phyloP scores from a whole-genome alignment of 1,140 invertebrate genomes.

The Melipona quadrifasciata region DNA sequence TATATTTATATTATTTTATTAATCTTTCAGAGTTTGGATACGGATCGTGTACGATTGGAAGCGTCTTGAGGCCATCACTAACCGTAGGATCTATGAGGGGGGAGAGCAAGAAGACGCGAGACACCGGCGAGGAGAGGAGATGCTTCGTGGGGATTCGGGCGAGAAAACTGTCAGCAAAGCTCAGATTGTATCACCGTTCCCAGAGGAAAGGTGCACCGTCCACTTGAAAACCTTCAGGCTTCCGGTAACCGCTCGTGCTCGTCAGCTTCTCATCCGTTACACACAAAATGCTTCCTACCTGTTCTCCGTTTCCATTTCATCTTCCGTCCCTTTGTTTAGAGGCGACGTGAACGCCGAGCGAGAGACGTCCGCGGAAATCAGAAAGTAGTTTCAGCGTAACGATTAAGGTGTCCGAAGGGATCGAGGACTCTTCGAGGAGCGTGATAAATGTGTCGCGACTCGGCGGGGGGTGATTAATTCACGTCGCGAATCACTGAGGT shows the following conservation, averaged over 20 bases:
- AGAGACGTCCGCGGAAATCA: constrained; percentile 40
- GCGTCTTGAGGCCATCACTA: not conserved
- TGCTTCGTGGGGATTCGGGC: constrained; percentile 36
- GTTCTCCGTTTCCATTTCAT: constrained; percentile 22
- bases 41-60: not conserved
- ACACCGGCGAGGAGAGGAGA: constrained; percentile 17
- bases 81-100: not conserved
- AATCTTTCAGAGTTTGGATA: not conserved
- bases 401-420: constrained; percentile 26
- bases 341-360: not conserved
- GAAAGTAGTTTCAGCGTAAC: constrained; percentile 27
- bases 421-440: constrained; percentile 7
- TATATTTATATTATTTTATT: not conserved
- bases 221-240: constrained; percentile 63
- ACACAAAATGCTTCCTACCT: constrained; percentile 37
- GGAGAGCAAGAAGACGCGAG: constrained; percentile 4
- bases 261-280: constrained; percentile 57
- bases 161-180: constrained; percentile 69
- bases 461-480: constrained; percentile 48
- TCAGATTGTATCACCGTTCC: constrained; percentile 72
- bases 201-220: constrained; percentile 65
- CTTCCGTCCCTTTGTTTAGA: constrained; percentile 4
- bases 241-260: constrained; percentile 55
- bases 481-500: not conserved
- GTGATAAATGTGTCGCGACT: constrained; percentile 48